Conservation (phyloP, 2,797 vertebrate genomes). For the Semotilus atromaculatus region DNA sequence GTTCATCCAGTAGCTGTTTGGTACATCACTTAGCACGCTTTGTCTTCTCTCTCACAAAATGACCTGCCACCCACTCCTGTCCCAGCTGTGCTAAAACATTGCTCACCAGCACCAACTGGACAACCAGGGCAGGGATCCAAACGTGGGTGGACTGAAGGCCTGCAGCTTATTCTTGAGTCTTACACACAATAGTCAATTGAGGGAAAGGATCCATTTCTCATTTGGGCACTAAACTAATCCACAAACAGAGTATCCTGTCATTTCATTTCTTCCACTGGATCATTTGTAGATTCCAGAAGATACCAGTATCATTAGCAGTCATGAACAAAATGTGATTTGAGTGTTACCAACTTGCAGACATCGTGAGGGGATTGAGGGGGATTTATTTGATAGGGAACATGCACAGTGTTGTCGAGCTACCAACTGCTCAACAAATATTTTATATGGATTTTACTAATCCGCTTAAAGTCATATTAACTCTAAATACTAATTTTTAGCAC, state of each 20-base stretch:
- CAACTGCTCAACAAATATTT: slow-evolving; percentile 60
- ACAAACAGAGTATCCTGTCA: slow-evolving; percentile 22
- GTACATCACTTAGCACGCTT: not conserved
- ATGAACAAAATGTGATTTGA: slow-evolving; percentile 25
- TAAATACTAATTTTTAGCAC: not conserved
- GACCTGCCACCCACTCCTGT: slow-evolving; percentile 45
- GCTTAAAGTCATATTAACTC: not conserved
- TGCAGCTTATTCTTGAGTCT: not conserved
- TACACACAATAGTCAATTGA: slow-evolving; percentile 20
- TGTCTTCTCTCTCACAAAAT: slow-evolving; percentile 23
- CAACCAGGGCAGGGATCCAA: slow-evolving; percentile 51
- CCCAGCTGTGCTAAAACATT: slow-evolving; percentile 63
- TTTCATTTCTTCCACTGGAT: slow-evolving; percentile 39
- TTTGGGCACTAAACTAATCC: slow-evolving; percentile 20
- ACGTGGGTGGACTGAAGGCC: slow-evolving; percentile 42
- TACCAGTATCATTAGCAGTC: slow-evolving; percentile 5
- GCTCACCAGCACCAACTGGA: slow-evolving; percentile 42
- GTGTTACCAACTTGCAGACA: slow-evolving; percentile 7
- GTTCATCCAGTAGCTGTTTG: not conserved
- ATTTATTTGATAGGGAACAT: slow-evolving; percentile 73
- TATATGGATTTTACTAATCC: slow-evolving; percentile 46
- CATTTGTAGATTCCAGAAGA: slow-evolving; percentile 33
- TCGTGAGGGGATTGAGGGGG: not conserved
- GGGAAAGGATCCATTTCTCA: slow-evolving; percentile 26
- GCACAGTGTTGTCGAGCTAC: slow-evolving; percentile 55